Evolutionary conservation across 2,888 invertebrate genomes (phyloP), one percentile per base, ranked within the genome.

Genomic region (Laothoe populi): DNA sequence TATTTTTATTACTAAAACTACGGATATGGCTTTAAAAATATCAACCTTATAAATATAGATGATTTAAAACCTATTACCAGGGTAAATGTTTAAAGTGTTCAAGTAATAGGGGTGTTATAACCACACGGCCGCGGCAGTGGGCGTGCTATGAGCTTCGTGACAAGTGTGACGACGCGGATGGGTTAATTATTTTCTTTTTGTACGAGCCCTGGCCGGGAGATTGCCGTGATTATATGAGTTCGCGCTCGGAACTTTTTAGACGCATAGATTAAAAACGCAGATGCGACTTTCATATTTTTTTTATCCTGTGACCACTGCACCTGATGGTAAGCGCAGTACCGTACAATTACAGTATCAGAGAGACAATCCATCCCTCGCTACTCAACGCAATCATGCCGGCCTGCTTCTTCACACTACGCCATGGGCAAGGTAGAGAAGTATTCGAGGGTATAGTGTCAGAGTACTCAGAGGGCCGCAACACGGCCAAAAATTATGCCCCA

Each of bases 161-260:
- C 81, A 80, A 84, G 84, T 64, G 72, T 64, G 72, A 75, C 72
- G 74, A 63, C 65, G 71, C 74, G 75, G 75, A 83, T 77, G 84
- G 83, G 84, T 83, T 89, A 89, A 89, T 88, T 84, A 87, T 87
- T 87, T 44, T 89, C 88, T 88, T 89, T 89, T 89, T 87, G 84
- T 86, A 82, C 78, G 74, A 72, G 70, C 77, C 68, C 78, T 78
- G 76, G 77, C 72, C 75, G 75, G 71, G 78, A 84, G 89, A 88
- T 87, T 86, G 87, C 84, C 76, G 80, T 82, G 86, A 88, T 89
- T 86, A 89, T 80, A 85, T 73, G 80, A 81, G 78, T 79, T 73
- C 75, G 73, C 74, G 73, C 71, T 73, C 66, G 71, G 72, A 70
- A 77, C 75, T 53, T 68, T 77, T 78, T 72, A 68, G 58, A 66